Evolutionary conservation across 2,113 vertebrate species (phyloP).

Genomic region (Dipodomys ordii): DNA sequence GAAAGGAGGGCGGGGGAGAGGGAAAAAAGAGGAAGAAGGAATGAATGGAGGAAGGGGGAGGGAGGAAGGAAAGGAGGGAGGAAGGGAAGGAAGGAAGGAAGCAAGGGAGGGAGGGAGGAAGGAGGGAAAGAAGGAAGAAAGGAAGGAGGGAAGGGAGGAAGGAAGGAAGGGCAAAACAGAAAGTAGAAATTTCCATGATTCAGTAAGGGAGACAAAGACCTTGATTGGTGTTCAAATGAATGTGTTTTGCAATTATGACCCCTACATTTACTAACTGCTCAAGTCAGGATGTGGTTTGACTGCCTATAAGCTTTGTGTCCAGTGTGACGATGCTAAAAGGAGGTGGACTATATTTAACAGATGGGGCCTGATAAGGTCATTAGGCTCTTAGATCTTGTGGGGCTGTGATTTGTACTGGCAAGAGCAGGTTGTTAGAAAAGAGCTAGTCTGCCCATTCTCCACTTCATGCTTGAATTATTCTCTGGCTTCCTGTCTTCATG

Average conservation of each 20-base stretch:
- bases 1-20: too few relatives aligned
- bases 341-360: background rate
- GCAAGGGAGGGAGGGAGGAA: too few relatives aligned
- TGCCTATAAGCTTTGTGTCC: too few relatives aligned
- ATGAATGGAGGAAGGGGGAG: too few relatives aligned
- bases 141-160: too few relatives aligned
- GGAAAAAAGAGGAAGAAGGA: too few relatives aligned
- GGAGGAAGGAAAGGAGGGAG: too few relatives aligned
- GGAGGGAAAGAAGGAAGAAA: too few relatives aligned
- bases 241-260: background rate
- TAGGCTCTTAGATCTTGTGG: background rate
- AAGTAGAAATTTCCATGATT: background rate
- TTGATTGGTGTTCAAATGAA: background rate
- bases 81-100: too few relatives aligned
- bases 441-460: too few relatives aligned
- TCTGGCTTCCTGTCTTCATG: background rate
- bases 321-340: too few relatives aligned
- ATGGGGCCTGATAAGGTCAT: too few relatives aligned
- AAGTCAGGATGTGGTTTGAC: background rate
- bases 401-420: background rate
- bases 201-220: background rate
- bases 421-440: background rate
- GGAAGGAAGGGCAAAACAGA: background rate
- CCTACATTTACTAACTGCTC: background rate
- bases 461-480: background rate